Conservation (phyloP, 2,888 invertebrate species). For the Drosophila mulleri region DNA sequence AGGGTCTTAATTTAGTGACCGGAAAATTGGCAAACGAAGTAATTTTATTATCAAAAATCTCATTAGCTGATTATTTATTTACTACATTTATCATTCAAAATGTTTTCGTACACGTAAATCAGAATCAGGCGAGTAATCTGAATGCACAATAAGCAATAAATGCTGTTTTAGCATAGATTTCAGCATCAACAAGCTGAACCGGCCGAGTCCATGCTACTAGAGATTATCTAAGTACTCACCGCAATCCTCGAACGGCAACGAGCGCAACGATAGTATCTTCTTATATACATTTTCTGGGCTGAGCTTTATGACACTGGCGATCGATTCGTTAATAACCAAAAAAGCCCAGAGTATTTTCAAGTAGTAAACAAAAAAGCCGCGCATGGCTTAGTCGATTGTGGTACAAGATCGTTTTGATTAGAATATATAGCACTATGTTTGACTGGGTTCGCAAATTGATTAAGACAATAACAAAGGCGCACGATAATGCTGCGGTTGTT, state of each 20-base stretch:
- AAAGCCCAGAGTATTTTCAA: constrained; percentile 62
- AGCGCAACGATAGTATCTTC: constrained; percentile 51
- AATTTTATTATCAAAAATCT: constrained; percentile 11
- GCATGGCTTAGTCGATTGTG: constrained; percentile 60
- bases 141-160: background rate
- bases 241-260: constrained; percentile 81
- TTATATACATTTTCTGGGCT: constrained; percentile 43
- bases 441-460: constrained; percentile 20
- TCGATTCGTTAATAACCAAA: constrained; percentile 38
- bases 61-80: constrained; percentile 10
- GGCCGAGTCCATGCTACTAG: background rate
- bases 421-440: constrained; percentile 46
- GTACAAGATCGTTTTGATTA: constrained; percentile 49
- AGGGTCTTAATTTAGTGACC: constrained; percentile 20
- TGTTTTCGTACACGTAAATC: background rate
- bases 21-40: constrained; percentile 13
- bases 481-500: constrained; percentile 41
- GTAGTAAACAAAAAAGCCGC: constrained; percentile 59
- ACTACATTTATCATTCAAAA: background rate
- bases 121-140: background rate
- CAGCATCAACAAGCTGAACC: too few species aligned
- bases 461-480: constrained; percentile 50
- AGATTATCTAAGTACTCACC: constrained; percentile 64
- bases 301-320: constrained; percentile 21
- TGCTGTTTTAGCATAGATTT: background rate